Conservation (phyloP, 2,888 invertebrate species). For the Polylopha cassiicola region DNA sequence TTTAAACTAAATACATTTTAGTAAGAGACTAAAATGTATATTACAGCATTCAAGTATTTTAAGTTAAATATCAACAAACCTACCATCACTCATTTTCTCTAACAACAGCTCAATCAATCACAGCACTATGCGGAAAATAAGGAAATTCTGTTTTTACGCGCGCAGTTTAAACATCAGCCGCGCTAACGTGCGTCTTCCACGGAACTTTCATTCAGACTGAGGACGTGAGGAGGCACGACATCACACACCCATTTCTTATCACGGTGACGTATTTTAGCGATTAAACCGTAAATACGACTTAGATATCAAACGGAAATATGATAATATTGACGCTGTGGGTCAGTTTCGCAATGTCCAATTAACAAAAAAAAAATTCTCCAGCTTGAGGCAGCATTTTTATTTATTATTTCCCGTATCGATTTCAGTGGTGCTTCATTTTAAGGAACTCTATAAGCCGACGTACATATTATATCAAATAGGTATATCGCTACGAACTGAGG, state of each 20-base stretch:
- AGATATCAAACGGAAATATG: constrained; percentile 1
- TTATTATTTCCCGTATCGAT: too few relatives aligned
- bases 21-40: too few relatives aligned
- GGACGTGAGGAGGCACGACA: constrained; percentile 14
- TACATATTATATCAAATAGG: too few relatives aligned
- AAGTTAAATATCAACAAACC: not conserved
- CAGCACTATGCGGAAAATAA: constrained; percentile 4
- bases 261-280: constrained; percentile 17
- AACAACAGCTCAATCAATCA: constrained; percentile 1
- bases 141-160: constrained; percentile 7
- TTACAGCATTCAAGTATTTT: too few relatives aligned
- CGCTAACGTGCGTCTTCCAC: constrained; percentile 18
- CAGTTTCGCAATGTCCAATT: too few relatives aligned
- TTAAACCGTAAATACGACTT: constrained; percentile 8
- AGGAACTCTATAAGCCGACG: too few relatives aligned
- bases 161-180: constrained; percentile 8
- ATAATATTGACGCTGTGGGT: constrained; percentile 4
- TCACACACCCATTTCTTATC: constrained; percentile 19
- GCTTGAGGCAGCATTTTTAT: too few relatives aligned
- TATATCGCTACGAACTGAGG: too few relatives aligned
- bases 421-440: too few relatives aligned
- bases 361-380: too few relatives aligned
- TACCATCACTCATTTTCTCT: constrained; percentile 14
- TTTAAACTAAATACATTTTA: too few relatives aligned
- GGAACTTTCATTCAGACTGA: constrained; percentile 13